Base-by-base conservation (phyloP, 2,888 invertebrate genomes). In the Acleris emargana region DNA sequence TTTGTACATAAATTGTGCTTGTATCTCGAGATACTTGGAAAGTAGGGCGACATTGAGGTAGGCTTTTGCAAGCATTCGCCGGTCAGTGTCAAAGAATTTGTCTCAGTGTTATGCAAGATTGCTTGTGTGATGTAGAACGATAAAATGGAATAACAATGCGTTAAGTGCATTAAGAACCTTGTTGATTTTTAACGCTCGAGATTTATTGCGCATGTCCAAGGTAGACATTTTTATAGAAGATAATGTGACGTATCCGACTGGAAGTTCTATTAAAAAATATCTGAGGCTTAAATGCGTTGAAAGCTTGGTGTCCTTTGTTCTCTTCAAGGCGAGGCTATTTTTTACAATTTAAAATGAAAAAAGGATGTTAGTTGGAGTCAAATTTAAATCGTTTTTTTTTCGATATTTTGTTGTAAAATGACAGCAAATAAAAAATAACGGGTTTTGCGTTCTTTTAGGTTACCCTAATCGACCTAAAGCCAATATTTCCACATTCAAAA, bases 31-130 rank as follows among this genome's bases (percentile, higher is more conserved):
- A 76, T 76, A 81, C 82, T 84, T 86, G 84, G 89, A 91, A 92
- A 92, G 91, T 91, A 80, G 91, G 89, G 82, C 91, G 87, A 81
- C 91, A 90, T 91, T 91, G 91, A 91, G 79, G 80, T 83, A 83
- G 86, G 84, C 86, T 87, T 83, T 89, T 89, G 89, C 85, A 89
- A 89, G 79, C 78, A 82, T 80, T 84, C 81, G 76, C 78, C 87
- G 89, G 87, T 84, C 89, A 88, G 86, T 89, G 91, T 86, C 89
- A 90, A 87, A 86, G 84, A 86, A 90, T 91, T 89, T 84, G 87
- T 85, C 81, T 81, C 86, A 86, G 82, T 67, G 67, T 87, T 87
- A 83, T 79, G 84, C 81, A 88, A 87, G 72, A 58, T 64, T 43
- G 42, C 25, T 53, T 57, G 59, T 67, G 58, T 66, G 60, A 66